Conservation (phyloP, 2,113 vertebrate genomes). For the Baryphthengus martii region DNA sequence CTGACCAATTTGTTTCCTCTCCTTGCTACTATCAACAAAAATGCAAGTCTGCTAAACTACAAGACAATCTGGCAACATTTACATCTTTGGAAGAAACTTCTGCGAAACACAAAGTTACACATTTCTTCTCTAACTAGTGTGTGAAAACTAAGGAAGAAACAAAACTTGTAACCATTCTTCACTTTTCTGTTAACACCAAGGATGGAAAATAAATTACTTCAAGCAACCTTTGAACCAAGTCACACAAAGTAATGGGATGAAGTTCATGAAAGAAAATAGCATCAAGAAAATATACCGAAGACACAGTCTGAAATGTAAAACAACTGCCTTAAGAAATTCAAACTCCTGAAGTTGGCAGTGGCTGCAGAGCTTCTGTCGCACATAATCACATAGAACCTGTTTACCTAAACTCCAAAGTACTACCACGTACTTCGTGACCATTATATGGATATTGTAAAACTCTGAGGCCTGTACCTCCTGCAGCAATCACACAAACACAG, state of each 20-base stretch:
- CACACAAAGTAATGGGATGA: neutral
- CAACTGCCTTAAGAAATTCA: neutral
- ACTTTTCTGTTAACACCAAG: neutral
- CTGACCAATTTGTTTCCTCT: neutral
- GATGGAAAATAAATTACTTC: conserved; percentile 6
- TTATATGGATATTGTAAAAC: neutral
- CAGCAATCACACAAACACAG: neutral
- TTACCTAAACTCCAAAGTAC: neutral
- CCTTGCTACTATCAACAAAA: neutral
- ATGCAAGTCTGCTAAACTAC: neutral
- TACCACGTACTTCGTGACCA: neutral
- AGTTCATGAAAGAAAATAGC: neutral
- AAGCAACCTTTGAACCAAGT: neutral
- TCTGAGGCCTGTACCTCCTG: neutral
- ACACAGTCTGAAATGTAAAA: neutral
- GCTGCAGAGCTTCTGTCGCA: neutral
- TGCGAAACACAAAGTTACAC: neutral
- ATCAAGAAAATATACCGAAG: neutral
- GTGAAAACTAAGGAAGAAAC: neutral
- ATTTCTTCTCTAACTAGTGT: neutral
- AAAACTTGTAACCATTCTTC: neutral
- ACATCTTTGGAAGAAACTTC: neutral
- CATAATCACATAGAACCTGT: fast-evolving
- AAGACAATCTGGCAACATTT: neutral
- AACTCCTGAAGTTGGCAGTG: neutral